A percentile compares a stretch with the other conserved stretches of the same genome.
phyloP scores from a whole-genome alignment of 2,113 vertebrate species.

The Neomonachus schauinslandi region DNA sequence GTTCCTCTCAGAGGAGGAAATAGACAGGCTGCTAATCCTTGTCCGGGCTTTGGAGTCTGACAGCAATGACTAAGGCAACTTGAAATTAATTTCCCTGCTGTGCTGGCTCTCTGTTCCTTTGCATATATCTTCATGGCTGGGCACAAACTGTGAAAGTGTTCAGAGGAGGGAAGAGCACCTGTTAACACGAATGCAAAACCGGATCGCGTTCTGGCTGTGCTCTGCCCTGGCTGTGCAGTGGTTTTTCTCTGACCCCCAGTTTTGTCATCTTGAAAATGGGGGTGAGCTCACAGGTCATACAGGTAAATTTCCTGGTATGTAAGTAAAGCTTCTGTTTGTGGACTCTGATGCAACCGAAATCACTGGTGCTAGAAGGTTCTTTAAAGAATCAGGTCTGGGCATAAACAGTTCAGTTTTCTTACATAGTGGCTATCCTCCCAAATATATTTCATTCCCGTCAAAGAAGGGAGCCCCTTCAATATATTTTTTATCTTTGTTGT shows the following conservation, averaged over 20 bases:
- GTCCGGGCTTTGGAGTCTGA: not conserved
- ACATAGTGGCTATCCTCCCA: not conserved
- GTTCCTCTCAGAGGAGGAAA: conserved; percentile 33
- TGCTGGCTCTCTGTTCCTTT: not conserved
- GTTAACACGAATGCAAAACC: not conserved
- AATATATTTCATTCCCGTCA: not conserved
- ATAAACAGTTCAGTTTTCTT: not conserved
- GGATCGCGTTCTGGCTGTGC: not conserved
- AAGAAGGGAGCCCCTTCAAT: not conserved
- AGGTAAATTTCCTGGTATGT: not conserved
- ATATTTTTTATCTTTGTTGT: not conserved
- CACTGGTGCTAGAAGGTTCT: not conserved
- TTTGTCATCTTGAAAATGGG: not conserved
- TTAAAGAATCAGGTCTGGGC: not conserved
- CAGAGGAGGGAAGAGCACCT: not conserved
- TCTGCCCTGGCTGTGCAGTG: fast-evolving
- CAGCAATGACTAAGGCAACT: conserved; percentile 39
- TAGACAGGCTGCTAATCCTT: conserved; percentile 52
- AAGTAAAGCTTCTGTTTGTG: not conserved
- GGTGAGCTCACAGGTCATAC: fast-evolving
- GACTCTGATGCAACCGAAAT: not conserved
- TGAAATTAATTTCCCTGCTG: conserved; percentile 49
- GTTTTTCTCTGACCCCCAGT: not conserved
- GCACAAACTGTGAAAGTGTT: not conserved
- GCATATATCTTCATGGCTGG: not conserved